Base-by-base conservation (phyloP, 2,113 vertebrate genomes). In the Numida meleagris region DNA sequence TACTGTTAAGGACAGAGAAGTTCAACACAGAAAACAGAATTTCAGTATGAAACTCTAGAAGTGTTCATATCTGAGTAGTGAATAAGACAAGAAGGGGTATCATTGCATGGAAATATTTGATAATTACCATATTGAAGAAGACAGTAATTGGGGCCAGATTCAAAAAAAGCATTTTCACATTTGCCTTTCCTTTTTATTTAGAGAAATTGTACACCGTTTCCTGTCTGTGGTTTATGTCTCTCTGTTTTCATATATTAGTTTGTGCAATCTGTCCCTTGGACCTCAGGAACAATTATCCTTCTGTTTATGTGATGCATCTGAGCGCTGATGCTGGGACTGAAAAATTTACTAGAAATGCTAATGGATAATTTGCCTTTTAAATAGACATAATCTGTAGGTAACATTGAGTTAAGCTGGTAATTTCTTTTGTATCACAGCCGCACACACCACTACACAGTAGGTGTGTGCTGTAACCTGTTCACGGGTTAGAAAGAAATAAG, bases 351-450 rank as follows among this genome's bases (percentile, higher is more conserved):
- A 72, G 76, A 93, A 58, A 46, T 82, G 76, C 14, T 85, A 86
- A 91, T 76, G 82, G 87, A 91, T 94, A 90, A 90, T 78, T 84
- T 92, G 24, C n/a, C 65, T 43, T 86, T 65, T 88, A 89, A 96
- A 55, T 96, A 93, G 95, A 94, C 65, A 89, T 77, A 75, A 85
- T 16, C 53, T 87, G 57, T 20, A 48, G 51, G 65, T 93, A 90
- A 45, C 46, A 62, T 7, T 42, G 89, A 84, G 12, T 43, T 87
- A n/a, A 63, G 33, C 8, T 24, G 9, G 42, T 29, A 72, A 16
- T 53, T 81, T 62, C 84, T 59, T 61, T 48, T 53, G 3, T 78
- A 73, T 65, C 43, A 51, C 40, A 86, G 45, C 29, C 1, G 0
- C 50, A 34, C 16, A 70, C 8, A 46, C 12, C 9, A 25, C 15